These are phyloP conservation scores for Panthera uncia DNA, from an alignment of 2,113 vertebrate genomes.

Conservation along the genomic window DNA sequence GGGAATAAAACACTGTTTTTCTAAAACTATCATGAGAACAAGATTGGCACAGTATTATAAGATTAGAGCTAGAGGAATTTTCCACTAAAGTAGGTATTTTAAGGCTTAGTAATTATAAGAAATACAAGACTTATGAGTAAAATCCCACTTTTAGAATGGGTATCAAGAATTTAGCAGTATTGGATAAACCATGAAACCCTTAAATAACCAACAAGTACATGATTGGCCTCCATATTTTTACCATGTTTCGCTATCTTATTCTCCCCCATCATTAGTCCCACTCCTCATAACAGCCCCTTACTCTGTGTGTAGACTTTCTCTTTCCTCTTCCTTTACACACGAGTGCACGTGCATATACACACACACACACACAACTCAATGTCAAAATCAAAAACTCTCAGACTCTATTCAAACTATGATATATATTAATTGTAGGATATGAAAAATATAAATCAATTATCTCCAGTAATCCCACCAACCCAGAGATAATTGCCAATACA, in stretches of 20 bases:
- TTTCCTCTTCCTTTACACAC: background rate
- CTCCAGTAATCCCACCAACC: background rate
- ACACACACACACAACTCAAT: background rate
- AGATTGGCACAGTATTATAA: slow-evolving; percentile 52
- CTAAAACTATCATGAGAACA: slow-evolving; percentile 60
- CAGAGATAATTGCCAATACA: background rate
- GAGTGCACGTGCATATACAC: background rate
- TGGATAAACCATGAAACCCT: background rate
- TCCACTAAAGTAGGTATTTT: slow-evolving; percentile 55
- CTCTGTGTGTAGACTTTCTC: background rate
- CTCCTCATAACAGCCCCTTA: background rate
- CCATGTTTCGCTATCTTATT: background rate
- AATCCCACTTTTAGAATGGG: slow-evolving; percentile 36
- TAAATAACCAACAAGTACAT: slow-evolving; percentile 4
- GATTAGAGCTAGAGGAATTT: slow-evolving; percentile 65
- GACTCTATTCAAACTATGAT: background rate
- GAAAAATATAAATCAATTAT: background rate
- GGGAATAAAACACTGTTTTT: slow-evolving; percentile 15
- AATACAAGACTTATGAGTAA: slow-evolving; percentile 38
- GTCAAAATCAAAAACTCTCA: background rate
- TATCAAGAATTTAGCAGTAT: slow-evolving; percentile 24
- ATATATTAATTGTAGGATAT: background rate
- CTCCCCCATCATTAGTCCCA: background rate
- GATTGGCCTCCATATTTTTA: background rate
- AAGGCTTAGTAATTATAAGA: slow-evolving; percentile 51